Percentiles rank a stretch among this genome's conserved stretches.
phyloP scores from a whole-genome alignment of 2,888 invertebrate genomes.

The Agriotes lineatus region DNA sequence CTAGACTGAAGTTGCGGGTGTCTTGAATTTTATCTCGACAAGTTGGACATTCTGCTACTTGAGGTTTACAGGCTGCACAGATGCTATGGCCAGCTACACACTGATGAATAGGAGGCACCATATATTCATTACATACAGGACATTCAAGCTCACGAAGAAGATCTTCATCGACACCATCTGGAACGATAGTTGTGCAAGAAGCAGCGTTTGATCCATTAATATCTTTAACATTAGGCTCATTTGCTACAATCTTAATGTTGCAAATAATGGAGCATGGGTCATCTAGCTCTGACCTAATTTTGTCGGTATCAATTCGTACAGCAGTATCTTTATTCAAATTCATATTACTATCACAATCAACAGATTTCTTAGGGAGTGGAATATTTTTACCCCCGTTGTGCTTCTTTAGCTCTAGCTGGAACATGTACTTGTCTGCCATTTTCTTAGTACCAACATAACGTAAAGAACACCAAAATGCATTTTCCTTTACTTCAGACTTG shows the following conservation, averaged over 20 bases:
- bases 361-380: constrained; percentile 34
- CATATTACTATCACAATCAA: constrained; percentile 30
- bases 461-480: constrained; percentile 54
- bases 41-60: constrained; percentile 55
- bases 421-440: constrained; percentile 30
- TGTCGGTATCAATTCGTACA: constrained; percentile 30
- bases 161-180: constrained; percentile 27
- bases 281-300: constrained; percentile 33
- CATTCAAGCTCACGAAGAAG: constrained; percentile 56
- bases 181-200: neutral
- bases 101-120: constrained; percentile 61
- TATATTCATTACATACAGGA: constrained; percentile 60
- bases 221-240: neutral
- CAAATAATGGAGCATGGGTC: constrained; percentile 42
- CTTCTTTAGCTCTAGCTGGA: constrained; percentile 32
- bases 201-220: neutral
- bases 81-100: constrained; percentile 60
- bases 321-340: constrained; percentile 35
- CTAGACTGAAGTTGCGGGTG: constrained; percentile 59
- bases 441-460: constrained; percentile 49
- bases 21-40: constrained; percentile 53
- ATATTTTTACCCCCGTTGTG: neutral
- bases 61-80: constrained; percentile 55
- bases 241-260: constrained; percentile 35
- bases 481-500: constrained; percentile 47